phyloP scores from a whole-genome alignment of 2,797 vertebrate genomes.

The Chaenodraco wilsoni region DNA sequence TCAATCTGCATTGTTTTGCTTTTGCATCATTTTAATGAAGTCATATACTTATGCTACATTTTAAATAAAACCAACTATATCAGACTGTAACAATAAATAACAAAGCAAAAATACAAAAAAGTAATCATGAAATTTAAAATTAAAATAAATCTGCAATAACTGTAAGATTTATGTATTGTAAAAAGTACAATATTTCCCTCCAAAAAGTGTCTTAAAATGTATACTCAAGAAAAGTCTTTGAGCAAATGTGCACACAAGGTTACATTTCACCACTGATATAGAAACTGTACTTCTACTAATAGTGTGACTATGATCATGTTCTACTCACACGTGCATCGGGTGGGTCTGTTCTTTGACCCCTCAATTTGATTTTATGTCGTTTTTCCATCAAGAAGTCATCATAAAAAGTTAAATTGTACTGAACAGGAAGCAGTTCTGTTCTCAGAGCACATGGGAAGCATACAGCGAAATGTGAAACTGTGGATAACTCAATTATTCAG shows the following conservation, averaged over 20 bases:
- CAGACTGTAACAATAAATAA: too few relatives aligned
- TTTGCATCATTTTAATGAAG: too few relatives aligned
- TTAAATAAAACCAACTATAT: too few relatives aligned
- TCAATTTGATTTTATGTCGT: too few relatives aligned
- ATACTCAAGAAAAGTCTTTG: too few relatives aligned
- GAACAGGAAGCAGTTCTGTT: conserved; percentile 7
- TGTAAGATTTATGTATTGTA: too few relatives aligned
- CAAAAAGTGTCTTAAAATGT: neutral
- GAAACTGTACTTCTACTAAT: too few relatives aligned
- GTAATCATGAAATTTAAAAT: too few relatives aligned
- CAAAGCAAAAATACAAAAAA: neutral
- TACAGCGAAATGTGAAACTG: conserved; percentile 57
- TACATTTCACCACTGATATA: too few relatives aligned
- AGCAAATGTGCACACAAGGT: too few relatives aligned
- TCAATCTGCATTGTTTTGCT: neutral
- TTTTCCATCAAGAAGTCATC: neutral
- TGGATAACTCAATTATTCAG: conserved; percentile 66
- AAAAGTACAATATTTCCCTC: neutral
- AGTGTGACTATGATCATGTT: neutral
- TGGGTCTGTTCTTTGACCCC: neutral
- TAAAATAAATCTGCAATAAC: too few relatives aligned
- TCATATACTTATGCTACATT: too few relatives aligned
- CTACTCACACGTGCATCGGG: neutral
- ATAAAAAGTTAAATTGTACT: neutral
- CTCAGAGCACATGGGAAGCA: conserved; percentile 22